Base-by-base conservation (phyloP, 2,797 vertebrate species). In the Leptodactylus fallax region DNA sequence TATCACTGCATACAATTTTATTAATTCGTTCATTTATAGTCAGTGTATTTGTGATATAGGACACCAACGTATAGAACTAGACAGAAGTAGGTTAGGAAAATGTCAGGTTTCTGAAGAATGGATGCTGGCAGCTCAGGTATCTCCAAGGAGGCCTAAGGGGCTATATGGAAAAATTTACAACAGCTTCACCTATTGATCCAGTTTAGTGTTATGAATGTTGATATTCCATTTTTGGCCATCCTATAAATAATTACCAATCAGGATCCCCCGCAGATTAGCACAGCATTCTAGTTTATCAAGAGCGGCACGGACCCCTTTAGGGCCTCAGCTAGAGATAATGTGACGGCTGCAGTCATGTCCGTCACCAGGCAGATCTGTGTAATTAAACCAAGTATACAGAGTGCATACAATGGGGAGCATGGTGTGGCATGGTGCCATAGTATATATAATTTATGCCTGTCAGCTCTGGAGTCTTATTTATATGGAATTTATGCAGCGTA, bases 251-350 rank as follows among this genome's bases (percentile, higher is more conserved):
- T 83, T 83, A 58, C 25, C 53, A 74, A 45, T 83, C 25, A 36
- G 27, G 36, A 83, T n/a, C 45, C 67, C 19, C 65, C 4, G 63
- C 81, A 25, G 81, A 79, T 58, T 25, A 79, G 3, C 71, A 0
- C 53, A 11, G 13, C 55, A 8, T 60, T 58, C 53, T 79, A 58
- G 14, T 79, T 79, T 79, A 56, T 58, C n/a, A 56, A 53, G 55
- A 79, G 14, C 25, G 60, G 27, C 25, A 19, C 6, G 10, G 27
- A 79, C 72, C 72, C 72, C 72, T 76, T 76, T 76, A 76, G 72
- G 72, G 72, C 72, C 72, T 76, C 72, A 76, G 47, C 72, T n/a
- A 76, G 47, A 76, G 72, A 76, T 76, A 51, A 76, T 76, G 12
- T 76, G 71, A 74, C 71, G 49, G 72, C 72, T 4, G 72, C 47